These are phyloP conservation scores for Heterotilapia buettikoferi DNA, from an alignment of 2,113 vertebrate species.

Conservation along the genomic window DNA sequence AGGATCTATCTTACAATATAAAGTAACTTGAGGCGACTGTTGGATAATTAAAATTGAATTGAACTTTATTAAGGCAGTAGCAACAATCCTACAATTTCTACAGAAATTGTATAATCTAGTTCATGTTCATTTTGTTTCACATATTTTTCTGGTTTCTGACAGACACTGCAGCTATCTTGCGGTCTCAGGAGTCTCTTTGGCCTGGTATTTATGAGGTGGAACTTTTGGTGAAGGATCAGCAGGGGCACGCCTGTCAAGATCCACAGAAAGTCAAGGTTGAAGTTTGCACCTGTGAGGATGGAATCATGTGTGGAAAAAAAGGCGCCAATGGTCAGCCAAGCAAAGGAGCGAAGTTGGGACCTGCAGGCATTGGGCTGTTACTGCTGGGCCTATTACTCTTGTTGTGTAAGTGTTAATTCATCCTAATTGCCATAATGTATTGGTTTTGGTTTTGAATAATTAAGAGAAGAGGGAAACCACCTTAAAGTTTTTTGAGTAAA, in stretches of 20 bases:
- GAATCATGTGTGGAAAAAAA: neutral
- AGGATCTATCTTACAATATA: neutral
- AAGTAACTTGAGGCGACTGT: neutral
- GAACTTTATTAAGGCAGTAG: neutral
- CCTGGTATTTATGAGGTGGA: constrained; percentile 49
- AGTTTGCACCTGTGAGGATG: constrained; percentile 64
- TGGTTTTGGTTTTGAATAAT: neutral
- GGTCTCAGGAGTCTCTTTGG: constrained; percentile 21
- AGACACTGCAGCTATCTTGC: constrained; percentile 68
- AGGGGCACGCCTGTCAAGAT: constrained; percentile 48
- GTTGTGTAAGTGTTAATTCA: constrained; percentile 72
- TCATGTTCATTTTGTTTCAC: neutral
- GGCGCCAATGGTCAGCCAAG: fast-evolving
- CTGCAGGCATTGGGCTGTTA: constrained; percentile 77
- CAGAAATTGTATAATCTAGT: neutral
- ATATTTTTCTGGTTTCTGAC: neutral
- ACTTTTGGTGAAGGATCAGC: constrained; percentile 61
- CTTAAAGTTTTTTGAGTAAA: neutral
- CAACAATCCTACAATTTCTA: neutral
- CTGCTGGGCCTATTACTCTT: constrained; percentile 79
- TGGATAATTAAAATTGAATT: neutral
- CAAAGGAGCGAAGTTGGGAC: constrained; percentile 56
- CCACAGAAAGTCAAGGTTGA: constrained; percentile 55
- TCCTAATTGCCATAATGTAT: neutral
- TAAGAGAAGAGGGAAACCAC: neutral